Percentiles rank a stretch among this genome's conserved stretches.
Evolutionary conservation across 2,113 vertebrate genomes (phyloP).

Genomic region (Serinus canaria): DNA sequence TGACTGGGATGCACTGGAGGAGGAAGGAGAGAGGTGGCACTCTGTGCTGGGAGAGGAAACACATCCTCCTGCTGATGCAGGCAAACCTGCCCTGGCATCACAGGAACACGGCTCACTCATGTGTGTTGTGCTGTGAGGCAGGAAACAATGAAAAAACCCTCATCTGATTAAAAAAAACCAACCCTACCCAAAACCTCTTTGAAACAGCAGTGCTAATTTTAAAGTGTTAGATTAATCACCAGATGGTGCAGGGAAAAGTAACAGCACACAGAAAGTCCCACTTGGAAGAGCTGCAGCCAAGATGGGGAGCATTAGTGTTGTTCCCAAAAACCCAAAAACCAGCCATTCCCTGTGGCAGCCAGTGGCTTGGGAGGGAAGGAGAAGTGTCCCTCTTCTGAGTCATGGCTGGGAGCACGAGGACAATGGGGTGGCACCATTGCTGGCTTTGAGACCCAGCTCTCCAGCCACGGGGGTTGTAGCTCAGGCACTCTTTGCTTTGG

Average conservation of each 20-base stretch:
- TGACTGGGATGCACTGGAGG: background rate
- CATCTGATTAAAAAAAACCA: background rate
- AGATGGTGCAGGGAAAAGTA: background rate
- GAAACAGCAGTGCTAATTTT: background rate
- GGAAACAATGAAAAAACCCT: background rate
- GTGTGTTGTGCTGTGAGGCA: background rate
- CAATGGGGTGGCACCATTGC: fast-evolving
- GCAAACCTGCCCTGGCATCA: background rate
- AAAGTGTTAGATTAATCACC: background rate
- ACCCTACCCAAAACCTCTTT: background rate
- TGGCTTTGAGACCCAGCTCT: background rate
- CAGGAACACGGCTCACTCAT: fast-evolving
- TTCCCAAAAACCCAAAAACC: background rate
- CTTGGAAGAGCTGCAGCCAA: background rate
- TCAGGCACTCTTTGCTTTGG: fast-evolving
- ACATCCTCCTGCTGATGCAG: background rate
- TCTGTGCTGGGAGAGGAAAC: background rate
- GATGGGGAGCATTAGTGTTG: fast-evolving
- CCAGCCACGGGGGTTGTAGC: fast-evolving
- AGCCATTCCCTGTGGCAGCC: background rate
- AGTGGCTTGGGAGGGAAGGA: background rate
- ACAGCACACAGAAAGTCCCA: fast-evolving
- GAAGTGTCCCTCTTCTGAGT: background rate
- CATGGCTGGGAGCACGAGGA: background rate
- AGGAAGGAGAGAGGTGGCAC: background rate